Conservation (phyloP, 1,140 invertebrate genomes). For the Musca vetustissima region DNA sequence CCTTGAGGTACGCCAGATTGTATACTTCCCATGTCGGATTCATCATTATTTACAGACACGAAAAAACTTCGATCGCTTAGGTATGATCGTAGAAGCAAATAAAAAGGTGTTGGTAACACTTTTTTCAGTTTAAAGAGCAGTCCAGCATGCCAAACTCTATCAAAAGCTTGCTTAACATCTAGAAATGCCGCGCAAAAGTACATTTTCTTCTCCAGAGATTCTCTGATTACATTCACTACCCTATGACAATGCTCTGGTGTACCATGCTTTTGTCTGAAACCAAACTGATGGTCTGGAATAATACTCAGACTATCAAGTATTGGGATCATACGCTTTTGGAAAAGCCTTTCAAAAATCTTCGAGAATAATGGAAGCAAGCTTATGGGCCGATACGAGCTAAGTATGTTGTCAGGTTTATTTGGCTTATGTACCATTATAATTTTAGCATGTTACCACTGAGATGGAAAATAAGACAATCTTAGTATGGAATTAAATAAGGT, state of each 20-base stretch:
- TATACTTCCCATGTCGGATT: neutral
- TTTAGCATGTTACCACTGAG: neutral
- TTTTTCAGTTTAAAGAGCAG: slow-evolving; percentile 23
- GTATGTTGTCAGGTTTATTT: neutral
- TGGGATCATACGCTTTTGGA: slow-evolving; percentile 36
- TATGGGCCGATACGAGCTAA: neutral
- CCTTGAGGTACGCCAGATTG: slow-evolving; percentile 30
- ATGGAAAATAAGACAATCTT: neutral
- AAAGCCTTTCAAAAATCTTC: slow-evolving; percentile 43
- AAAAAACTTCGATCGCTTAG: slow-evolving; percentile 2
- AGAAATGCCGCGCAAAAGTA: slow-evolving; percentile 28
- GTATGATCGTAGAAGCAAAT: slow-evolving; percentile 7
- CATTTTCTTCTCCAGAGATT: neutral
- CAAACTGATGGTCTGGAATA: slow-evolving; percentile 34
- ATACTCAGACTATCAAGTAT: slow-evolving; percentile 22
- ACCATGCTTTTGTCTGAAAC: slow-evolving; percentile 38
- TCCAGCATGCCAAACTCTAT: slow-evolving; percentile 26
- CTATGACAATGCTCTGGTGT: neutral
- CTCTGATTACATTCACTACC: neutral
- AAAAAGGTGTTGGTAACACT: neutral
- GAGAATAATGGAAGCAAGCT: slow-evolving; percentile 38
- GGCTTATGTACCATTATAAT: neutral
- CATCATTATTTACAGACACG: neutral
- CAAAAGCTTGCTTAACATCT: slow-evolving; percentile 24
- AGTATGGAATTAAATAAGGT: neutral